Evolutionary conservation across 2,113 vertebrate genomes (phyloP), one percentile per base, ranked within the genome.

Genomic region (Cyanocitta stelleri): DNA sequence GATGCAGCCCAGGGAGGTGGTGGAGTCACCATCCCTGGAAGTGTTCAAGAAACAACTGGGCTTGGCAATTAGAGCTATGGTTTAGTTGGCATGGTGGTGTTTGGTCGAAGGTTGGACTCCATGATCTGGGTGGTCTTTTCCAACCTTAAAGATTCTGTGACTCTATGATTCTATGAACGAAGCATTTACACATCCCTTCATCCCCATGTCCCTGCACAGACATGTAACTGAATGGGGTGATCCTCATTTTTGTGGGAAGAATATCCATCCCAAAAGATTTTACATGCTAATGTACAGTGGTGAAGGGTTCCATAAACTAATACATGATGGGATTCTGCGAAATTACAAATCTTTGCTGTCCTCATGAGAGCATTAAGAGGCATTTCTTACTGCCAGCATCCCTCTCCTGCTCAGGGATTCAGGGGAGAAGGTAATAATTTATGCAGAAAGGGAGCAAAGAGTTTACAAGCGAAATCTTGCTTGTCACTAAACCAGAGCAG

Each of bases 1-100:
- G 19, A 46, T 13, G 29, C 33, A 39, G 33, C 46, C 29, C 52
- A n/a, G 61, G 29, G 20, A 67, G 19, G 16, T 46, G 14, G 16
- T 30, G n/a, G 54, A 46, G 33, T 67, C 54, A n/a, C 29, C 29
- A 26, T 61, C 33, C 23, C 39, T 74, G 68, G 13, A 89, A 51
- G 10, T 44, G 23, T 33, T 59, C 52, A 89, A 52, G 37, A 74
- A 74, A 19, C 6, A 56, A 3, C 20, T 49, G 41, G 49, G 26
- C 9, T 29, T 59, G 37, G 37, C 19, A 52, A 16, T 59, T 21
- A n/a, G 7, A 46, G 29, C 19, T 39, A 0, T 1, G 0, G 23
- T 67, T 82, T 39, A 39, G 4, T n/a, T 82, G 61, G 20, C 16
- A 16, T 52, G 33, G 33, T 52, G 29, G 33, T n/a, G 29, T 59